Base-by-base conservation (phyloP, 1,140 invertebrate genomes). In the Diabrotica undecimpunctata region DNA sequence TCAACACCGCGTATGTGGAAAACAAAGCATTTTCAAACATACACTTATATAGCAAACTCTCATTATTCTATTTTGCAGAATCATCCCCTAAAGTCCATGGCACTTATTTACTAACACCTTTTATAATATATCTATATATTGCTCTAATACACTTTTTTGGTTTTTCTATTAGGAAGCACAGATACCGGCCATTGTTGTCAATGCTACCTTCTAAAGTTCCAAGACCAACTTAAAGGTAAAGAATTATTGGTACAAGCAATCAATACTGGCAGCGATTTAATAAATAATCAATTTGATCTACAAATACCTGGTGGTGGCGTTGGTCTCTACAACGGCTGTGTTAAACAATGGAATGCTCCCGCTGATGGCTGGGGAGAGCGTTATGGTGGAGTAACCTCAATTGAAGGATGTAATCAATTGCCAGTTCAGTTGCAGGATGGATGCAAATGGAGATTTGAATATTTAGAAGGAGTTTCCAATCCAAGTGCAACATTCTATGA, bases 331-430 rank as follows among this genome's bases (percentile, higher is more conserved):
- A 65, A 59, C 12, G 50, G 50, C 5, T 53, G 64, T 36, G 14
- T 11, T 11, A 36, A 11, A 7, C 63, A 64, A 62, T 68, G 66
- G 66, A 59, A 59, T 13, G 59, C 66, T 8, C 62, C 59, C 36
- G 52, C 38, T 57, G 9, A 35, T 12, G 66, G 66, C 13, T 68
- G 66, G 66, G 66, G 66, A 6, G 58, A 64, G 35, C 6, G 52
- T 39, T 39, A 52, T 0, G 61, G 61, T 9, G 61, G 61, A 12
- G 54, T 62, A 8, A 9, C 36, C 11, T 14, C 50, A 10, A 12
- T 51, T 10, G 54, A 62, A 37, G 61, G 54, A 36, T 62, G 61
- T 12, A 38, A 54, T n/a, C 51, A 62, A 25, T 55, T 62, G 35
- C 61, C 61, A 6, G n/a, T 0, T 7, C 39, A 54, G 11, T 41